Percentiles rank a stretch among this genome's conserved stretches.
Evolutionary conservation across 1,140 invertebrate species (phyloP).

Genomic region (Drosophila pectinifera): DNA sequence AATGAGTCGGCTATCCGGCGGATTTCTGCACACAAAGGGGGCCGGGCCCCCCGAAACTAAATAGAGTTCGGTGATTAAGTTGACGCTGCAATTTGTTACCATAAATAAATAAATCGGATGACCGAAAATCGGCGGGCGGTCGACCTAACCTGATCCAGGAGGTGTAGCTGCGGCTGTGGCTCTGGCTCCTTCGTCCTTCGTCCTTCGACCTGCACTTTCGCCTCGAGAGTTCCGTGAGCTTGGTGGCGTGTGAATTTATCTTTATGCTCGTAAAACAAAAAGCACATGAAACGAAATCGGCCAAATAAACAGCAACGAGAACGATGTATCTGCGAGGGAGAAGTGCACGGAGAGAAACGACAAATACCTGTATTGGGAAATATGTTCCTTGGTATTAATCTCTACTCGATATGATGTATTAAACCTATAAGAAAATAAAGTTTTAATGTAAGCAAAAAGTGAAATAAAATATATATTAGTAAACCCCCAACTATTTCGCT

Average conservation of each 20-base stretch:
- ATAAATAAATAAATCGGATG: constrained; percentile 81
- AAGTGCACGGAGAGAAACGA: constrained; percentile 1
- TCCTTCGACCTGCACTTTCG: constrained; percentile 2
- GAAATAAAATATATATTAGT: no score
- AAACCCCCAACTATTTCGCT: no score
- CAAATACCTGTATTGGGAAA: no score
- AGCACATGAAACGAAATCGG: constrained; percentile 70
- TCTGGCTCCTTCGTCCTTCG: not conserved
- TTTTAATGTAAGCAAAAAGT: no score
- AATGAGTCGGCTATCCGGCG: constrained; percentile 51
- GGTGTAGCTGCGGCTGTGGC: not conserved
- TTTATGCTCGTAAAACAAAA: constrained; percentile 80
- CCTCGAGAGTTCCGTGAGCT: constrained; percentile 31
- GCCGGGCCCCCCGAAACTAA: constrained; percentile 52
- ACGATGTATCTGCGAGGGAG: constrained; percentile 6
- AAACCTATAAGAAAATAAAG: no score
- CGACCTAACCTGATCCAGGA: constrained; percentile 14
- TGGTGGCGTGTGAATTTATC: constrained; percentile 76
- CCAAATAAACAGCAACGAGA: constrained; percentile 73
- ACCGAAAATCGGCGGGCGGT: constrained; percentile 50
- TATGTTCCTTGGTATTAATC: no score
- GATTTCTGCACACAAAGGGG: constrained; percentile 38
- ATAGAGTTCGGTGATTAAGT: constrained; percentile 80
- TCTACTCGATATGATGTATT: no score
- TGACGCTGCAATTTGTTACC: constrained; percentile 82